Evolutionary conservation across 2,797 vertebrate genomes (phyloP), one percentile per base, ranked within the genome.

Genomic region (Chanos chanos): DNA sequence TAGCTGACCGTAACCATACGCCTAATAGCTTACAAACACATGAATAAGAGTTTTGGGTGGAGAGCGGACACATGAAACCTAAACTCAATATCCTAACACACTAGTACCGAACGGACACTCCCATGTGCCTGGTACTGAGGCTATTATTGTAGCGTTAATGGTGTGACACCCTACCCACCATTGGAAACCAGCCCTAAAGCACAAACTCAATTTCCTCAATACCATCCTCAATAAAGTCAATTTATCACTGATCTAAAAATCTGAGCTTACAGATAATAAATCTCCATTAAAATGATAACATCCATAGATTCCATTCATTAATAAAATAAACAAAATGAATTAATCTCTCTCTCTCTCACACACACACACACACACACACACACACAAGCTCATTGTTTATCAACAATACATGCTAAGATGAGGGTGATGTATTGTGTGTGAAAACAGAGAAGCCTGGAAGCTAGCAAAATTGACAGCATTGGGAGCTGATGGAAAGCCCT

Each of bases 401-500:
- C 31, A 36, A 34, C 15, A 24, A 5, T 31, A 49, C 49, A 30
- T 34, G 30, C 49, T 31, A 10, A 51, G 31, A 24, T 13, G 27
- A 30, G n/a, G 25, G 21, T n/a, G 19, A 34, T 36, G 7, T 44
- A 41, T 5, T 48, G n/a, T 5, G 8, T 25, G 22, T 59, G 37
- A 18, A n/a, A n/a, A 16, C n/a, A n/a, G 2, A 13, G 18, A 50
- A 10, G 43, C 31, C 39, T 24, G 47, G 41, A 19, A 41, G 48
- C 41, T 47, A 28, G 19, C 58, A 33, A 56, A 45, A 40, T n/a
- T 12, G 39, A 39, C 10, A 49, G 59, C 41, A 10, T 59, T 24
- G 53, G 36, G 54, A 64, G 43, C 44, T 33, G 67, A 67, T 54
- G 49, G 64, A 67, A 62, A 53, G 8, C 41, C 13, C n/a, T n/a